Evolutionary conservation across 2,888 invertebrate species (phyloP).

Genomic region (Papilio demoleus): DNA sequence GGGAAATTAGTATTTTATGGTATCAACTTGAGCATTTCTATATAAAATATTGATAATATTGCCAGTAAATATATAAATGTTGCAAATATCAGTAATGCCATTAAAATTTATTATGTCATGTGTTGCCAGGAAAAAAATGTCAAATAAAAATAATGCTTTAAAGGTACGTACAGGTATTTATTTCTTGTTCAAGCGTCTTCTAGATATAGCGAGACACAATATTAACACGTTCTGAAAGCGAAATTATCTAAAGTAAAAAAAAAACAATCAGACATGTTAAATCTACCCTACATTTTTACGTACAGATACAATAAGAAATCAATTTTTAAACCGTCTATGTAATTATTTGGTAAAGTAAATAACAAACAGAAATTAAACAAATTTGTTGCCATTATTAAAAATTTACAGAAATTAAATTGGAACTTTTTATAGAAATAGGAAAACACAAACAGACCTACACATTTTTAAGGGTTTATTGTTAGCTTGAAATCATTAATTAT

Average conservation of each 20-base stretch:
- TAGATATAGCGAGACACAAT: conserved; percentile 76
- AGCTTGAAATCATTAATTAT: conserved; percentile 7
- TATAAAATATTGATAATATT: not conserved
- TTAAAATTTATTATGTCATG: not conserved
- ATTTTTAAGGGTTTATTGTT: conserved; percentile 3
- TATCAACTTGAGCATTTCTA: not conserved
- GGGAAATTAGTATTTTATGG: not conserved
- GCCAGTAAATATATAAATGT: not conserved
- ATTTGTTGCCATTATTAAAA: conserved; percentile 17
- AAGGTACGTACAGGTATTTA: conserved; percentile 80
- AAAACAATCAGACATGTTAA: conserved; percentile 62
- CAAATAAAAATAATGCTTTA: conserved; percentile 60
- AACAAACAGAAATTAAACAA: conserved; percentile 34
- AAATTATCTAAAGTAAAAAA: conserved; percentile 59
- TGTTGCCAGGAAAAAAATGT: conserved; percentile 34
- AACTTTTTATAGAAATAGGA: not conserved
- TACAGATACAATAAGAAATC: conserved; percentile 56
- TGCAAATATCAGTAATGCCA: not conserved
- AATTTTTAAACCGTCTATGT: conserved; percentile 67
- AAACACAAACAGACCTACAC: conserved; percentile 5
- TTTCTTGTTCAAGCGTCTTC: conserved; percentile 82
- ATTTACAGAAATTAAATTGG: conserved; percentile 5
- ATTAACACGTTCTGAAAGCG: conserved; percentile 64
- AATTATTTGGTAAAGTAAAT: conserved; percentile 58
- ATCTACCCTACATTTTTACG: conserved; percentile 53